phyloP scores from a whole-genome alignment of 1,140 invertebrate species.

The Conus ventricosus region DNA sequence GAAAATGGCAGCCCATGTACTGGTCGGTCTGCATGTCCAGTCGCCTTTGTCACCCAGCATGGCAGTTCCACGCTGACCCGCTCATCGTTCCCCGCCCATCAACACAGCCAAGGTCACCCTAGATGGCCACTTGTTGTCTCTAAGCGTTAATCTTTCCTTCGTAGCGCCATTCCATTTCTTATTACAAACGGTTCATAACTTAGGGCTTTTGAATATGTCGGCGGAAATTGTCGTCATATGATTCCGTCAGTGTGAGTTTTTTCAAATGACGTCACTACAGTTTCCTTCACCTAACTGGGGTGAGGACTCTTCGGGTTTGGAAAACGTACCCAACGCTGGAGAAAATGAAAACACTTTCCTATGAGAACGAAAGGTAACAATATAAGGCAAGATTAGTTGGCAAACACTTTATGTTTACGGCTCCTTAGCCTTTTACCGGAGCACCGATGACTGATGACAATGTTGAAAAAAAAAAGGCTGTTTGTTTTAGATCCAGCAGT shows the following conservation, averaged over 20 bases:
- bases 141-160: neutral
- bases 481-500: too few relatives aligned
- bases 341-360: too few relatives aligned
- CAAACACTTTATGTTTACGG: too few relatives aligned
- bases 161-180: neutral
- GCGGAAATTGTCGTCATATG: neutral
- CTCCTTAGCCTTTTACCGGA: too few relatives aligned
- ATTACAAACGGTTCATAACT: neutral
- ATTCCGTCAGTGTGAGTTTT: neutral
- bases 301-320: too few relatives aligned
- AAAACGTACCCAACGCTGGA: too few relatives aligned
- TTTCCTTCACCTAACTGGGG: neutral
- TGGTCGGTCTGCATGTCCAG: neutral
- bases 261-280: neutral
- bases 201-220: neutral
- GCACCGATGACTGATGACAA: too few relatives aligned
- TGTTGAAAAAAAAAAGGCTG: too few relatives aligned
- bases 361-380: too few relatives aligned
- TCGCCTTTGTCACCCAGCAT: slow-evolving; percentile 1
- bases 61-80: neutral
- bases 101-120: neutral
- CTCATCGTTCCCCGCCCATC: neutral
- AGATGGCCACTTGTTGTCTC: neutral
- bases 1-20: neutral
- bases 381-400: too few relatives aligned